Evolutionary conservation across 2,888 invertebrate genomes (phyloP).

Genomic region (Conops quadrifasciatus): DNA sequence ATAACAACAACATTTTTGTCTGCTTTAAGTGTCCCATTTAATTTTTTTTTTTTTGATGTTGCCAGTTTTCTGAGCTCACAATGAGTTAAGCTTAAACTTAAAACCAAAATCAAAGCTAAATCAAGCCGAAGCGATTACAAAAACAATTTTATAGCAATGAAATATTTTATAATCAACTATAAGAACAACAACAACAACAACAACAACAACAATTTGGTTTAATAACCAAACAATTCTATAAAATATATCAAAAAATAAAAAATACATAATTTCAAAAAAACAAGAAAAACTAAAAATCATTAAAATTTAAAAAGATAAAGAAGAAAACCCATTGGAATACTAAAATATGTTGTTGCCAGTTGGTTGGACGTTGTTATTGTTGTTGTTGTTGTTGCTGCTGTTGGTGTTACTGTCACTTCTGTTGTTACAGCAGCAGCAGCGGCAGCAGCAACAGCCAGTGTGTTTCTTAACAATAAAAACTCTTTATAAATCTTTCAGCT

Average conservation of each 20-base stretch:
- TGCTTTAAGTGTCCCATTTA: neutral
- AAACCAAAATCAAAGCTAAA: neutral
- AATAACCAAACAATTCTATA: slow-evolving; percentile 4
- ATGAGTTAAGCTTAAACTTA: slow-evolving; percentile 22
- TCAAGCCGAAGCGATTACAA: neutral
- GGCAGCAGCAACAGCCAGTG: too few species aligned
- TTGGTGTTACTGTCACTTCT: slow-evolving; percentile 19
- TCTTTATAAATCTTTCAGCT: slow-evolving; percentile 24
- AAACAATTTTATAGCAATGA: neutral
- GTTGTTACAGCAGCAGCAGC: too few species aligned
- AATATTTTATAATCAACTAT: neutral
- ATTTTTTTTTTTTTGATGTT: neutral
- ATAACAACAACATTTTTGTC: neutral
- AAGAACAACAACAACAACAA: slow-evolving; percentile 29
- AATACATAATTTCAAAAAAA: slow-evolving; percentile 33
- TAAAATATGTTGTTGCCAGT: neutral
- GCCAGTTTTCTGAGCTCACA: neutral
- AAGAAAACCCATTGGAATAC: slow-evolving; percentile 7
- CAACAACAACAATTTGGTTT: slow-evolving; percentile 17
- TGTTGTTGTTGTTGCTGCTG: slow-evolving; percentile 17
- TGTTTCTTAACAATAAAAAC: slow-evolving; percentile 33
- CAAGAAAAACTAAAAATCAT: slow-evolving; percentile 18
- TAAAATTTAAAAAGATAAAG: slow-evolving; percentile 12
- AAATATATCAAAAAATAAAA: too few species aligned
- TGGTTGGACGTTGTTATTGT: slow-evolving; percentile 9